Base-by-base conservation (phyloP, 2,797 vertebrate genomes). In the Acrossocheilus fasciatus region DNA sequence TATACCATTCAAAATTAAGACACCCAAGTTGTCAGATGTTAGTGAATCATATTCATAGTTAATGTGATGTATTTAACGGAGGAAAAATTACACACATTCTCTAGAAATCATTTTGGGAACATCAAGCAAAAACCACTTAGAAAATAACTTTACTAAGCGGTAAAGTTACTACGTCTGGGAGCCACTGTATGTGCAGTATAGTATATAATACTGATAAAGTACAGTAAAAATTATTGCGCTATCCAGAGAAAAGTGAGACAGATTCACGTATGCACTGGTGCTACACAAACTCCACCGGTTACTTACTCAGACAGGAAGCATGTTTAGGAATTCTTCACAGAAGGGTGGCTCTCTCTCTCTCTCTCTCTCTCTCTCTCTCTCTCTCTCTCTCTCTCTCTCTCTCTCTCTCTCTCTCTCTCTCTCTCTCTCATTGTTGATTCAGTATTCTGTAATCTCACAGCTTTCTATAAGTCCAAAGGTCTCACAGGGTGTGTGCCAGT, bases 401-500 rank as follows among this genome's bases (percentile, higher is more conserved):
- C n/a, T 43, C 73, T 78, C 72, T 81, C 36, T 43, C 73, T 78
- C 72, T 81, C 34, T 85, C 74, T 73, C 82, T 73, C 64, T 30
- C 26, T 83, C n/a, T 43, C 73, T 78, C 72, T 81, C 36, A 9
- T 70, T 85, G 87, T 88, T 88, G 87, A 89, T 87, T 89, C 68
- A 89, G 66, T 93, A 89, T 87, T 87, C 72, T 87, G 57, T 93
- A 92, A 92, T 92, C 90, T 89, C 82, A 87, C 34, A 20, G 72
- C 88, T 89, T 87, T 91, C 85, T 84, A 83, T 41, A 64, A 91
- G 93, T 92, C 93, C 94, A 94, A 95, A 95, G 94, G 93, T 94
- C 93, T 91, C 57, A 82, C 26, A 89, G 91, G 91, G 89, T 88
- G 91, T 91, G 86, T 87, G 84, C 89, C 79, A 80, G 76, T 89